Conservation (phyloP, 2,888 invertebrate genomes). For the Drosophila cognata region DNA sequence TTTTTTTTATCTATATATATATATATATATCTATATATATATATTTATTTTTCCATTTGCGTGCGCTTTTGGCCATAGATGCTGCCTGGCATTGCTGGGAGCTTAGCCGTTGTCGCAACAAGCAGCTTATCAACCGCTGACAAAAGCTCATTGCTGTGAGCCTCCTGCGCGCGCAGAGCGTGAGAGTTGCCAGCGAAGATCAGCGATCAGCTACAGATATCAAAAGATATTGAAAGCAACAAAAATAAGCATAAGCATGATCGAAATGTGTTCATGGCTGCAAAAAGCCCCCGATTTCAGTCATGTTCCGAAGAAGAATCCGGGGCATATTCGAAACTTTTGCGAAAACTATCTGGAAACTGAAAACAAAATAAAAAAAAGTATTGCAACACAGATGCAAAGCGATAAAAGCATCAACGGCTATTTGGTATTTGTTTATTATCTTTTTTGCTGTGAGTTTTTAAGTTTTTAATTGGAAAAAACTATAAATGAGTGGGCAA, state of each 20-base stretch:
- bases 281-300: too few species aligned
- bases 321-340: neutral
- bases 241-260: neutral
- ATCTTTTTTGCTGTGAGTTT: neutral
- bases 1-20: neutral
- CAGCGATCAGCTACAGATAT: neutral
- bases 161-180: neutral
- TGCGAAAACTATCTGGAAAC: neutral
- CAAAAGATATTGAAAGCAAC: neutral
- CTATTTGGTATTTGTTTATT: neutral
- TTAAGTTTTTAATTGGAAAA: neutral
- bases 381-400: neutral
- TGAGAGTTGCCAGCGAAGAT: neutral
- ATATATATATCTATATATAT: neutral
- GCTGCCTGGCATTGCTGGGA: conserved; percentile 8
- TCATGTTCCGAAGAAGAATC: neutral
- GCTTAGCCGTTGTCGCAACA: conserved; percentile 73
- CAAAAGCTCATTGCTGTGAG: conserved; percentile 10
- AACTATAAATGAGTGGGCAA: neutral
- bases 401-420: neutral
- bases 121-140: conserved; percentile 63
- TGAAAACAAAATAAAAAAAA: neutral
- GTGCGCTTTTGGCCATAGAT: neutral
- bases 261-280: neutral
- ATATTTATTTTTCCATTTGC: neutral